A percentile compares a stretch with the other conserved stretches of the same genome.
These are phyloP conservation scores for Acanthacorydalis orientalis DNA, from an alignment of 2,888 invertebrate genomes.

Conservation along the genomic window DNA sequence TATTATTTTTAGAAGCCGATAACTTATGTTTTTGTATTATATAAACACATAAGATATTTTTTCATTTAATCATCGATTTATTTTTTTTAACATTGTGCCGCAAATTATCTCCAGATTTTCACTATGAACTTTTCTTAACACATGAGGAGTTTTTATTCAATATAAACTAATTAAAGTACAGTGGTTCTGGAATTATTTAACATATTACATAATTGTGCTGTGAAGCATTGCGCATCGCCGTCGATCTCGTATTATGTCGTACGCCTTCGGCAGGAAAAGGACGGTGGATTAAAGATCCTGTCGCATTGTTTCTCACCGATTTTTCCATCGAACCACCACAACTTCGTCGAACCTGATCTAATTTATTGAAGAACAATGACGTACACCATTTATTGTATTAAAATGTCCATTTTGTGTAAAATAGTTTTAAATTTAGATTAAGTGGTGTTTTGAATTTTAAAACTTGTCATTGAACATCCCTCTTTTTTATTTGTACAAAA, in stretches of 20 bases:
- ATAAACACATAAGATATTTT: neutral
- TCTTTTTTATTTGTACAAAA: constrained; percentile 16
- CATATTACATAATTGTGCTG: constrained; percentile 4
- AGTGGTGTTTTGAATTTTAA: constrained; percentile 19
- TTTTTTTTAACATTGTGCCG: constrained; percentile 5
- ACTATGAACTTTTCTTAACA: constrained; percentile 3
- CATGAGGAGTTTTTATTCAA: constrained; percentile 5
- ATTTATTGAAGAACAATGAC: constrained; percentile 20
- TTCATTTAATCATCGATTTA: neutral
- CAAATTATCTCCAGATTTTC: constrained; percentile 9
- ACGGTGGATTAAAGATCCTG: constrained; percentile 6
- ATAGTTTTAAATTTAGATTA: constrained; percentile 29
- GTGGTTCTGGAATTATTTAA: constrained; percentile 8
- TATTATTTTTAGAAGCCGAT: constrained; percentile 1
- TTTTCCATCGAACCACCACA: neutral
- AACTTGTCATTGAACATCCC: constrained; percentile 9
- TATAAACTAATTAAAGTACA: constrained; percentile 8
- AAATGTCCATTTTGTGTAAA: constrained; percentile 33
- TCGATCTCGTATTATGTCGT: neutral
- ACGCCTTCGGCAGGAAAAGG: neutral
- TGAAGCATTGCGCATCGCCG: constrained; percentile 1
- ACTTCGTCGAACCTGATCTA: constrained; percentile 9
- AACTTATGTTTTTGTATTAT: constrained; percentile 2
- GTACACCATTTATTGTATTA: constrained; percentile 29
- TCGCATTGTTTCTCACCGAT: neutral